These are phyloP conservation scores for Chionis minor DNA, from an alignment of 2,113 vertebrate species.

Conservation along the genomic window DNA sequence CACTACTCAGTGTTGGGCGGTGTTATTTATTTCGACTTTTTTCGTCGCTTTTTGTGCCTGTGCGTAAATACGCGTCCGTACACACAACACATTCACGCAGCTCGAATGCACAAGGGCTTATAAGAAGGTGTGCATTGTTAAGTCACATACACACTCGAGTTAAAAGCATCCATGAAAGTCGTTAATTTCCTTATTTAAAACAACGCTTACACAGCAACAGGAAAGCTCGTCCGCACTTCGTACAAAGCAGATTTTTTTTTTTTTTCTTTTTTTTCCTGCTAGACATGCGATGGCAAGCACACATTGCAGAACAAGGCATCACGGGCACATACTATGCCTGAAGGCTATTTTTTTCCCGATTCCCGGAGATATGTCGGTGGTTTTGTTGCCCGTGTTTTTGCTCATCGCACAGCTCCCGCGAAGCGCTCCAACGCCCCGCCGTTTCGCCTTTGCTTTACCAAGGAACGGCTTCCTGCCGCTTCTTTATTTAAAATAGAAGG, in stretches of 20 bases:
- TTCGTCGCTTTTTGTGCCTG: background rate
- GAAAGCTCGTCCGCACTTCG: background rate
- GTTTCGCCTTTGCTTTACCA: background rate
- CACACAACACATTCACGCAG: rapidly evolving
- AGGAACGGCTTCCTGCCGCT: background rate
- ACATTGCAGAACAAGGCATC: background rate
- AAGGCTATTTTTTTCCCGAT: too few species aligned
- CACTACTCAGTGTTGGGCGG: background rate
- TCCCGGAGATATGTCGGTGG: rapidly evolving
- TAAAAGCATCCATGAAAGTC: background rate
- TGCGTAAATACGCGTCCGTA: rapidly evolving
- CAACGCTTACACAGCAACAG: background rate
- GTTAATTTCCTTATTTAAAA: background rate
- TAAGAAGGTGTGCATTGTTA: rapidly evolving
- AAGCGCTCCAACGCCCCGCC: rapidly evolving
- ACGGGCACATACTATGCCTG: rapidly evolving
- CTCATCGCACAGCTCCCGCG: too few species aligned
- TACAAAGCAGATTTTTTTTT: background rate
- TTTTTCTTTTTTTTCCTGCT: too few species aligned
- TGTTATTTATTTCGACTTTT: background rate
- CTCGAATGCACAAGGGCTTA: background rate
- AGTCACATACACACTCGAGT: rapidly evolving
- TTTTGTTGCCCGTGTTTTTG: background rate
- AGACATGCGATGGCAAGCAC: rapidly evolving
- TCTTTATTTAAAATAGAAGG: background rate